These are phyloP conservation scores for Gortyna flavago DNA, from an alignment of 2,888 invertebrate genomes.

Conservation along the genomic window DNA sequence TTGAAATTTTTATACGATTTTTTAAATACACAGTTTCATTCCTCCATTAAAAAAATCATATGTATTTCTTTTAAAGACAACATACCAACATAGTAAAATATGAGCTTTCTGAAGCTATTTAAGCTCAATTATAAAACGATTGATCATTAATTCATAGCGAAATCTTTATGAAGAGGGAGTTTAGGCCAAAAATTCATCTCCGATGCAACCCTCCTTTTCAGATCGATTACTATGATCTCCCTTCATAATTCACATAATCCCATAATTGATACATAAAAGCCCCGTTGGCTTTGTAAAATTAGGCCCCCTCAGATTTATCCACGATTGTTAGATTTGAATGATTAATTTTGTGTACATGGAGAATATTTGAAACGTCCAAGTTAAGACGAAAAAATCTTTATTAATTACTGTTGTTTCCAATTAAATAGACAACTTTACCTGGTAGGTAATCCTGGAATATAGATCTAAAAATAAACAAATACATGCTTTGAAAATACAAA, in stretches of 20 bases:
- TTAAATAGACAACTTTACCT: slow-evolving; percentile 31
- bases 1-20: not conserved
- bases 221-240: slow-evolving; percentile 84
- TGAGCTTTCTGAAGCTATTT: not conserved
- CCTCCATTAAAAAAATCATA: not conserved
- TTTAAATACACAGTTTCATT: not conserved
- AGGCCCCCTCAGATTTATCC: slow-evolving; percentile 83
- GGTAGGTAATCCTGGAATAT: slow-evolving; percentile 31
- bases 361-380: slow-evolving; percentile 64
- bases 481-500: not conserved
- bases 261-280: slow-evolving; percentile 87
- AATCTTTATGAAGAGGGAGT: slow-evolving; percentile 31
- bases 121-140: slow-evolving; percentile 13
- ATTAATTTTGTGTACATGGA: slow-evolving; percentile 76
- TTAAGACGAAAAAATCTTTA: slow-evolving; percentile 56
- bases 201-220: slow-evolving; percentile 74
- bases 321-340: slow-evolving; percentile 84
- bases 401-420: slow-evolving; percentile 49
- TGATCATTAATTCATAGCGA: slow-evolving; percentile 43
- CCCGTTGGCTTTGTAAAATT: slow-evolving; percentile 81
- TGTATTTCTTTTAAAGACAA: not conserved
- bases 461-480: not conserved
- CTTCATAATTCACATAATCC: slow-evolving; percentile 85
- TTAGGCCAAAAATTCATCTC: slow-evolving; percentile 65
- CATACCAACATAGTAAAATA: not conserved